phyloP scores from a whole-genome alignment of 1,140 invertebrate genomes.

The Armadillidium nasatum region DNA sequence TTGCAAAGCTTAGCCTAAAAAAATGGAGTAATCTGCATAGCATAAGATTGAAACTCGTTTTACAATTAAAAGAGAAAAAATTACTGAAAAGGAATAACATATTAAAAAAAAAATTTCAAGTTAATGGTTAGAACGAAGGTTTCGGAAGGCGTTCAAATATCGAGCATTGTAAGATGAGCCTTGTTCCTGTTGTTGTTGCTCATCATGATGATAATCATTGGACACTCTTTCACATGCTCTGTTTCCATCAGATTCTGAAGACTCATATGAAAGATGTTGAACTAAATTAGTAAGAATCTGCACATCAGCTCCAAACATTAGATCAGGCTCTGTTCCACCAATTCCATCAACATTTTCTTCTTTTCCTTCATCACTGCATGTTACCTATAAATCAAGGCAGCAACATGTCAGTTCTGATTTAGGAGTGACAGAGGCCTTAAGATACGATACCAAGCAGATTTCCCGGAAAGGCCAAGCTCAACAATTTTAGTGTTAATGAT shows the following conservation, averaged over 20 bases:
- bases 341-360: background rate
- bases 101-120: background rate
- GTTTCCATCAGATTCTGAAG: background rate
- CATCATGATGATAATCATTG: background rate
- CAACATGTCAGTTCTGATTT: background rate
- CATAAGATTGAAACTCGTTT: too few species aligned
- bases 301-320: background rate
- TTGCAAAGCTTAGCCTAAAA: too few species aligned
- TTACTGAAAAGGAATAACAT: too few species aligned
- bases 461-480: too few species aligned
- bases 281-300: background rate
- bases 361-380: constrained; percentile 2
- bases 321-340: background rate
- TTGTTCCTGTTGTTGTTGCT: background rate
- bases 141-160: background rate
- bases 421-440: too few species aligned
- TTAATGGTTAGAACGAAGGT: background rate
- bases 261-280: background rate
- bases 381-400: constrained; percentile 4
- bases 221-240: background rate
- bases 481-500: too few species aligned
- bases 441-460: too few species aligned
- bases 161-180: background rate
- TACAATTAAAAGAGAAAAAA: too few species aligned
- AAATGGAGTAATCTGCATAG: too few species aligned